phyloP scores from a whole-genome alignment of 2,888 invertebrate genomes.

The Physocephala rufipes region DNA sequence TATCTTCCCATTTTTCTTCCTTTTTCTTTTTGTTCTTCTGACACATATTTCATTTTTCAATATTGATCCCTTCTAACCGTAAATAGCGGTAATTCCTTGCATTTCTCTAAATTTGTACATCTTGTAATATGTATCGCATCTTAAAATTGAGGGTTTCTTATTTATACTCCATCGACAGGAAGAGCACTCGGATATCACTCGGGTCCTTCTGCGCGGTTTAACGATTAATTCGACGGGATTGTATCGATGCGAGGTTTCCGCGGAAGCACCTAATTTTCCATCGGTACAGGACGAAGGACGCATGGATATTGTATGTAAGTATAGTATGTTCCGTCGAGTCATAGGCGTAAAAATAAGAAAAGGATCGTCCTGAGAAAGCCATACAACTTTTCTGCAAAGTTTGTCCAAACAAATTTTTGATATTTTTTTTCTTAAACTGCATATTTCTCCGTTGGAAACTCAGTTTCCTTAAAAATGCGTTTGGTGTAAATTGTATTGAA shows the following conservation, averaged over 20 bases:
- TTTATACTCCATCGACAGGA: slow-evolving; percentile 66
- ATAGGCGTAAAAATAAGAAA: no score
- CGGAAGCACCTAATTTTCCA: slow-evolving; percentile 80
- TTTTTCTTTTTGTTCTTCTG: no score
- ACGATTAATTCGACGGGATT: slow-evolving; percentile 77
- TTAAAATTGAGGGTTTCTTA: not conserved
- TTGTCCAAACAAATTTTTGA: no score
- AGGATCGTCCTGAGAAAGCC: no score
- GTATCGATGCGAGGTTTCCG: slow-evolving; percentile 81
- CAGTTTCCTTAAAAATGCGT: no score
- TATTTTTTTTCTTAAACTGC: no score
- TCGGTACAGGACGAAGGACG: slow-evolving; percentile 79
- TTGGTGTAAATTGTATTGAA: no score
- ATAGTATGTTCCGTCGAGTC: no score
- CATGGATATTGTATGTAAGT: slow-evolving; percentile 85
- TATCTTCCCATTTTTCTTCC: no score
- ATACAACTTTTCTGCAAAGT: no score
- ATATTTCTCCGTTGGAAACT: no score
- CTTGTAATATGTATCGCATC: no score
- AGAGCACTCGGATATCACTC: slow-evolving; percentile 74
- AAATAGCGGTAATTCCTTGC: not conserved
- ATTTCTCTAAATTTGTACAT: not conserved
- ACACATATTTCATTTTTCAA: not conserved
- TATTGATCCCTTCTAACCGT: not conserved
- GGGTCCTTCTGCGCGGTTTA: slow-evolving; percentile 73